phyloP scores from a whole-genome alignment of 2,113 vertebrate species.

The Peromyscus leucopus region DNA sequence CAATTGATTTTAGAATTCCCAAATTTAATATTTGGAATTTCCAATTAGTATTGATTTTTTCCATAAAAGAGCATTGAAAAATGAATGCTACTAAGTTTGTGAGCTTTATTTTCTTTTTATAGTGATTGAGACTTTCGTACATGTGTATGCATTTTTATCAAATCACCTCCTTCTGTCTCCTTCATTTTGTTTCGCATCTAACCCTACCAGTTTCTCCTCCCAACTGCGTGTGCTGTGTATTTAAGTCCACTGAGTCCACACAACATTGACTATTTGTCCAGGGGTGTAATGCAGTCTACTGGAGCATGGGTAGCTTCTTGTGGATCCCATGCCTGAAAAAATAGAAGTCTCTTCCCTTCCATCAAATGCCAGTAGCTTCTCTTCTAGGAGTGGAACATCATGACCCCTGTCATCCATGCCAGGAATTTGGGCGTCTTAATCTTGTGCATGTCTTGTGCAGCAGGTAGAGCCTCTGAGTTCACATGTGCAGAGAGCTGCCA shows the following conservation, averaged over 20 bases:
- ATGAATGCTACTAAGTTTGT: background rate
- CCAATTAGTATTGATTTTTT: background rate
- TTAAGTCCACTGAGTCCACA: background rate
- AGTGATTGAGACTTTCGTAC: background rate
- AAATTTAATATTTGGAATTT: too few species aligned
- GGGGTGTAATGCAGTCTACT: background rate
- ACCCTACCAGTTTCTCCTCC: background rate
- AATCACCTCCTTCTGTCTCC: background rate
- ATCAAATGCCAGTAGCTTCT: background rate
- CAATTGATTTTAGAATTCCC: too few species aligned
- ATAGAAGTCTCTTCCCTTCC: too few species aligned
- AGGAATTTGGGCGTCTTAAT: background rate
- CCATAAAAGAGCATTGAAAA: background rate
- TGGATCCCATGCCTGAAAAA: background rate
- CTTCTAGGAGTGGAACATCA: background rate
- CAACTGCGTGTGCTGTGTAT: background rate
- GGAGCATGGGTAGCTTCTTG: background rate
- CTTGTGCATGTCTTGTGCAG: background rate
- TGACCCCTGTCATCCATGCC: background rate
- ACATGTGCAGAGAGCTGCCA: background rate
- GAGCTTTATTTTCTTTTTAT: background rate
- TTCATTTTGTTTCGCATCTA: background rate
- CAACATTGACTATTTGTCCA: background rate
- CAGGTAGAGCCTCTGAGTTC: background rate
- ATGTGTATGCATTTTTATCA: background rate